Base-by-base conservation (phyloP, 2,888 invertebrate genomes). In the Noctua fimbriata region DNA sequence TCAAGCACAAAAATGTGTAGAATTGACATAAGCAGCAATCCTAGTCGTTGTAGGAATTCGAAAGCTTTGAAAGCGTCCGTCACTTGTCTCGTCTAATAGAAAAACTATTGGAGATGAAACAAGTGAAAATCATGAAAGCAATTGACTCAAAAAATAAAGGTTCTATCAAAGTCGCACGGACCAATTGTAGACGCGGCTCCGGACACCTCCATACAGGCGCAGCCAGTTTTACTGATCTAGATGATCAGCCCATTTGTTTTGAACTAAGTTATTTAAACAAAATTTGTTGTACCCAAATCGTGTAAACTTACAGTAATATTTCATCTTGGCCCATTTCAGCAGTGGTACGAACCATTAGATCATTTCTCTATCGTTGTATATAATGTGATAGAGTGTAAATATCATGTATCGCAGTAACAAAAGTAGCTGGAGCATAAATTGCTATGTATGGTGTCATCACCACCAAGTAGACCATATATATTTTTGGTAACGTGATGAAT, bases 401-500 rank as follows among this genome's bases (percentile, higher is more conserved):
- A 96, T 83, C 87, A 92, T 92, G 93, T 94, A 94, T 92, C 90
- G 91, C 93, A 91, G 90, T 92, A 87, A 89, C 83, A 87, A 87
- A 88, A 83, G 90, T 92, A 89, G 89, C 82, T 87, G 89, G 91
- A 92, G 91, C 92, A 92, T 93, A 92, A 90, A 92, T 92, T 95
- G 93, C 95, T 94, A 93, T 88, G 93, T 92, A 91, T 74, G 92
- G 91, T 93, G 94, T 92, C 94, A 92, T 94, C 93, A 92, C 93
- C 88, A 83, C 84, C 78, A 77, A 86, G 93, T 96, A 96, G 94
- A 95, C 93, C 95, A 95, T 96, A 95, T 96, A 95, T 96, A 96
- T 96, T 96, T 96, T 96, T 96, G 96, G 96, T 96, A 96, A 95
- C 91, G 96, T 95, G 96, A 96, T 96, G 95, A 96, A 94, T 96